phyloP scores from a whole-genome alignment of 23 tunicate genomes.

The Diplosoma virens region DNA sequence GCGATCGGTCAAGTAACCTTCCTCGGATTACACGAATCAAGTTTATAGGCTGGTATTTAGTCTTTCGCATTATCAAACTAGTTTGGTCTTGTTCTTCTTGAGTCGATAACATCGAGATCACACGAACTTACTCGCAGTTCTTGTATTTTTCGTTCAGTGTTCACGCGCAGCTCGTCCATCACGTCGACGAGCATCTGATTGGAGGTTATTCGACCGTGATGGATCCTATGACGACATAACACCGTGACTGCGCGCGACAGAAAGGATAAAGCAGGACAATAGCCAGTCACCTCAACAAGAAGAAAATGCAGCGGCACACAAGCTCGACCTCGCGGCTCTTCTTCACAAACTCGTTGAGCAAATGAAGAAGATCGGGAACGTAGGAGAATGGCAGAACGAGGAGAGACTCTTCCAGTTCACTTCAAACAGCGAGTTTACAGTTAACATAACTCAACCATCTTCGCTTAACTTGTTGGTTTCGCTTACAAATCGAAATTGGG shows the following conservation, averaged over 20 bases:
- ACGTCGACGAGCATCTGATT: constrained; percentile 59
- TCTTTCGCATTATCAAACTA: no score
- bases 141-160: constrained; percentile 42
- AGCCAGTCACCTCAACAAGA: constrained; percentile 62
- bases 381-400: constrained; percentile 88
- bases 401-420: constrained; percentile 80
- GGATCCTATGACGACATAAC: constrained; percentile 37
- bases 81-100: no score
- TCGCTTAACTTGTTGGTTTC: no score
- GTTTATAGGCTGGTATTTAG: no score
- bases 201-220: constrained; percentile 72
- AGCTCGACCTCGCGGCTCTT: constrained; percentile 76
- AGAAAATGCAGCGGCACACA: constrained; percentile 73
- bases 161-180: constrained; percentile 47
- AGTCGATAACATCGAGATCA: no score
- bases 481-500: no score
- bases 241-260: neutral
- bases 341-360: constrained; percentile 59
- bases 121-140: constrained; percentile 44
- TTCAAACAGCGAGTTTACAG: neutral
- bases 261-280: no score
- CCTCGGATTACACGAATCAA: no score
- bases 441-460: no score
- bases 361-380: constrained; percentile 53
- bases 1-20: no score